Evolutionary conservation across 2,797 vertebrate species (phyloP).

Genomic region (Chromis chromis): DNA sequence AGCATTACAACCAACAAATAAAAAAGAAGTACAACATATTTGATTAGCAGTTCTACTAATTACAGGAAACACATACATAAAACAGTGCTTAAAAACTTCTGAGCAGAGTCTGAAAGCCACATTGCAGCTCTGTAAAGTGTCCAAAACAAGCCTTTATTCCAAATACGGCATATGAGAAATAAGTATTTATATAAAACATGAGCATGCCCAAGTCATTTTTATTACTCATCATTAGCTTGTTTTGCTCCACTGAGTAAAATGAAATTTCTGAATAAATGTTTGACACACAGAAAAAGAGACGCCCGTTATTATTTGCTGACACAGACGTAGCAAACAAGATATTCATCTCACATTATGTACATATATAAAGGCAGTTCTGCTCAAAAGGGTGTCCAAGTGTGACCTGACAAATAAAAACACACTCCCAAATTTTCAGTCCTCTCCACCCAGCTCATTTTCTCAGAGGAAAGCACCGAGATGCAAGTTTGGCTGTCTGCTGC

Average conservation of each 20-base stretch:
- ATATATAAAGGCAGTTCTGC: background rate
- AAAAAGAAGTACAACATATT: too few relatives aligned
- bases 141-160: too few relatives aligned
- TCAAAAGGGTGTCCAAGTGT: background rate
- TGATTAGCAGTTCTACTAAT: too few relatives aligned
- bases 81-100: too few relatives aligned
- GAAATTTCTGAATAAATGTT: background rate
- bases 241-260: background rate
- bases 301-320: too few relatives aligned
- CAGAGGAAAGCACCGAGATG: conserved; percentile 48
- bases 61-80: too few relatives aligned
- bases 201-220: background rate
- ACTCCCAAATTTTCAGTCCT: conserved; percentile 16
- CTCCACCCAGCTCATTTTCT: conserved; percentile 45
- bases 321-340: background rate
- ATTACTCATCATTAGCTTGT: conserved; percentile 4
- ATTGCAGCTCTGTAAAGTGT: too few relatives aligned
- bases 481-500: conserved; percentile 59
- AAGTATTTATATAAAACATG: background rate
- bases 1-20: too few relatives aligned
- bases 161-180: too few relatives aligned
- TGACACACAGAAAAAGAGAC: background rate
- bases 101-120: conserved; percentile 4
- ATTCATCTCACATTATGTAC: background rate
- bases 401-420: conserved; percentile 19